Conservation (phyloP, 2,113 vertebrate genomes). For the Ciconia boyciana region DNA sequence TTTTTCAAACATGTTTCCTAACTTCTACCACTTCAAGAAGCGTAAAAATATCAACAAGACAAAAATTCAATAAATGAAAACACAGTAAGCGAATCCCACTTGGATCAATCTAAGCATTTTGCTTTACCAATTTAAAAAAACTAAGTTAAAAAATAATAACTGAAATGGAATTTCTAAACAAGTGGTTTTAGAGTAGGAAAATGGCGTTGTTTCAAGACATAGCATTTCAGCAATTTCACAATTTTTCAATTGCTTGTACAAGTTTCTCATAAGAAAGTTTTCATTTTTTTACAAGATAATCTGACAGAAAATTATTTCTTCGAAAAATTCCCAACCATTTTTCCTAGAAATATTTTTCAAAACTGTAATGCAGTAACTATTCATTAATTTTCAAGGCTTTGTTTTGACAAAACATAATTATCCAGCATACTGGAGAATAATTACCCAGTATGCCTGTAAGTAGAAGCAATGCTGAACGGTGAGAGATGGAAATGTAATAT, state of each 20-base stretch:
- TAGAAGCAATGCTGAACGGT: neutral
- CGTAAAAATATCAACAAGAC: neutral
- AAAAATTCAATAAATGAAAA: neutral
- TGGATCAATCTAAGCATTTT: neutral
- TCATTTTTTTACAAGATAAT: constrained; percentile 6
- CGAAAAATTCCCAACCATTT: constrained; percentile 48
- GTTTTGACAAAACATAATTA: neutral
- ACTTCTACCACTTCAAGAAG: neutral
- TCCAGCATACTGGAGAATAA: neutral
- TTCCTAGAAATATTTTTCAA: constrained; percentile 52
- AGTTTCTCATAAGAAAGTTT: neutral
- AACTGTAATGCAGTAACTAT: neutral
- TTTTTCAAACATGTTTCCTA: neutral
- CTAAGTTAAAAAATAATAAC: constrained; percentile 1
- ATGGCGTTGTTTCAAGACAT: constrained; percentile 35
- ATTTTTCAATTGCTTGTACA: constrained; percentile 32
- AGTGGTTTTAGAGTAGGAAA: constrained; percentile 46
- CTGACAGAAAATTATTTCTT: constrained; percentile 17
- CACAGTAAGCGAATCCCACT: neutral
- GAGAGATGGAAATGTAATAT: neutral
- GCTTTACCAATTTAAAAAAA: neutral
- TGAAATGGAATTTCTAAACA: constrained; percentile 45
- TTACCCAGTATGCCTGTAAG: neutral
- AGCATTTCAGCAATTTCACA: constrained; percentile 42
- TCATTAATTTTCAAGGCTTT: constrained; percentile 15